Percentiles rank a stretch among this genome's conserved stretches.
phyloP scores from a whole-genome alignment of 1,140 invertebrate species.

The Oncopodura yosiiana region DNA sequence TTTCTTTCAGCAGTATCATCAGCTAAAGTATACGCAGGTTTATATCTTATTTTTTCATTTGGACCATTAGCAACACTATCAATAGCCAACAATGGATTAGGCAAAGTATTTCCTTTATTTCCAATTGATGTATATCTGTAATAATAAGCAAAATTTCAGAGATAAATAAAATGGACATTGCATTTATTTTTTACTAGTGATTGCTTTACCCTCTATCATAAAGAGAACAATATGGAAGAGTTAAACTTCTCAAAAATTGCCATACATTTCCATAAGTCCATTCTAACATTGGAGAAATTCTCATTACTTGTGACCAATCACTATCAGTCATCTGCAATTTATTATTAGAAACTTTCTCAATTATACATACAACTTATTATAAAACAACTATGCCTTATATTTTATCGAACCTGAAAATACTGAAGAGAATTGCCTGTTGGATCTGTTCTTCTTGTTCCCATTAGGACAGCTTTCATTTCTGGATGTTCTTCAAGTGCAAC shows the following conservation, averaged over 20 bases:
- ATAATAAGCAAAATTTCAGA: constrained; percentile 21
- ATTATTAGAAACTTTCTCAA: constrained; percentile 29
- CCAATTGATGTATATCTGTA: constrained; percentile 76
- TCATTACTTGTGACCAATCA: constrained; percentile 76
- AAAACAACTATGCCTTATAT: not conserved
- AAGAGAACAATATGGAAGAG: constrained; percentile 76
- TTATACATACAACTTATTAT: not conserved
- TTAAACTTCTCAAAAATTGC: constrained; percentile 64
- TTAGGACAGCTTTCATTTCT: constrained; percentile 67
- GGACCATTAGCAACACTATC: constrained; percentile 41
- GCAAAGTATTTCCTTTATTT: constrained; percentile 60
- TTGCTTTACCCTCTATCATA: constrained; percentile 79
- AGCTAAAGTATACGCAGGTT: constrained; percentile 66
- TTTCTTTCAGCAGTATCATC: constrained; percentile 60
- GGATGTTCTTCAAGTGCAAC: constrained; percentile 53
- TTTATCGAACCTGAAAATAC: constrained; percentile 53
- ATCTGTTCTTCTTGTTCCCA: constrained; percentile 79
- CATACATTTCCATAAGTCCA: constrained; percentile 86
- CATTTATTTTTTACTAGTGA: too few species aligned
- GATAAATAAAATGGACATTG: not conserved
- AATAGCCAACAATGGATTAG: constrained; percentile 60
- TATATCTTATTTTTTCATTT: constrained; percentile 54
- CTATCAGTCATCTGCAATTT: constrained; percentile 63
- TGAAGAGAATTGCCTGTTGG: constrained; percentile 58
- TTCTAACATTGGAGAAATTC: constrained; percentile 76